Evolutionary conservation across 2,113 vertebrate genomes (phyloP).

Genomic region (Eptesicus fuscus): DNA sequence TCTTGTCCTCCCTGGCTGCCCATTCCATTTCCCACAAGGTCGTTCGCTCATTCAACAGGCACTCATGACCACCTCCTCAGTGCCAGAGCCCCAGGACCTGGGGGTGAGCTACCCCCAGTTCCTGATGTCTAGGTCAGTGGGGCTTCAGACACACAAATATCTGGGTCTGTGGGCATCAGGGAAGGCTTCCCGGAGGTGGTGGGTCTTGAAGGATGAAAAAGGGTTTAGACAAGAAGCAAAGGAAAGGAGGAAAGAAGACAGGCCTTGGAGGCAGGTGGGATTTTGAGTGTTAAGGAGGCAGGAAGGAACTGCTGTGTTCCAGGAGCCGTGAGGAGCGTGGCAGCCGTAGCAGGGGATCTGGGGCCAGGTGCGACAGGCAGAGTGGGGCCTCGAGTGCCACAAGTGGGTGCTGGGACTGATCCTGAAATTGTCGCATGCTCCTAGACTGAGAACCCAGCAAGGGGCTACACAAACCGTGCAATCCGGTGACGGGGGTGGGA

Average conservation of each 20-base stretch:
- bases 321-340: background rate
- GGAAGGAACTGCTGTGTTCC: background rate
- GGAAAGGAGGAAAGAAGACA: background rate
- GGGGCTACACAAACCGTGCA: background rate
- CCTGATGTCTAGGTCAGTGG: background rate
- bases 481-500: rapidly evolving
- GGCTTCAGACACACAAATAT: background rate
- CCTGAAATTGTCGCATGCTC: background rate
- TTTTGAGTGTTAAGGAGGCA: background rate
- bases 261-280: background rate
- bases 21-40: background rate
- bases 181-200: slow-evolving; percentile 24
- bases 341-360: background rate
- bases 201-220: background rate
- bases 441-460: background rate
- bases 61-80: background rate
- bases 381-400: background rate
- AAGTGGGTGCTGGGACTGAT: background rate
- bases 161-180: background rate
- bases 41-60: background rate
- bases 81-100: background rate
- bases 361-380: rapidly evolving
- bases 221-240: background rate
- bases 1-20: background rate
- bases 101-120: background rate